Conservation (phyloP, 2,113 vertebrate species). For the Cyanoderma ruficeps region DNA sequence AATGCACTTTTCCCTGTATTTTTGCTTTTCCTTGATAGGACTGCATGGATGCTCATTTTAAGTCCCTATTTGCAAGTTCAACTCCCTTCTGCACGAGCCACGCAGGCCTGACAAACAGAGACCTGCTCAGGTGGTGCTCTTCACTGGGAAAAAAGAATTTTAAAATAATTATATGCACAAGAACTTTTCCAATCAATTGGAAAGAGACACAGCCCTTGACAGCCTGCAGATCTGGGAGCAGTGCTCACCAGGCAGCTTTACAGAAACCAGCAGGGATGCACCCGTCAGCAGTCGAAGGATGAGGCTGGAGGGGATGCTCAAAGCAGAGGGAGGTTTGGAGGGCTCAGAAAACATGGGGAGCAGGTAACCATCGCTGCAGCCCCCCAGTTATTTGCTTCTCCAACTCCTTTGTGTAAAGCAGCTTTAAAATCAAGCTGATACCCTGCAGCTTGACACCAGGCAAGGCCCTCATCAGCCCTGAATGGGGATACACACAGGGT, state of each 20-base stretch:
- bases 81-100: neutral
- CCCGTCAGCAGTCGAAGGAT: neutral
- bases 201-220: constrained; percentile 27
- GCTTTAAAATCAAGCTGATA: neutral
- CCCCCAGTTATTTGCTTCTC: neutral
- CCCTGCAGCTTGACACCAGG: neutral
- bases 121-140: constrained; percentile 36
- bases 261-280: neutral
- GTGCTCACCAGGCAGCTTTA: constrained; percentile 5
- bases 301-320: neutral
- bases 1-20: rapidly evolving
- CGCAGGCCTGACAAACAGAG: neutral
- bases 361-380: rapidly evolving
- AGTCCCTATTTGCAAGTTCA: neutral
- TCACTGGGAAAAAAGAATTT: neutral
- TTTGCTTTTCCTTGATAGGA: neutral
- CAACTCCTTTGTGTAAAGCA: neutral
- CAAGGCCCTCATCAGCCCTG: neutral
- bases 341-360: neutral
- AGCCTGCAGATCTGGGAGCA: neutral
- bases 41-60: neutral
- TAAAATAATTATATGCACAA: neutral
- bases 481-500: neutral
- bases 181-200: constrained; percentile 57
- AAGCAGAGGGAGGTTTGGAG: neutral